These are phyloP conservation scores for Ophiodon elongatus DNA, from an alignment of 2,113 vertebrate genomes.

Conservation along the genomic window DNA sequence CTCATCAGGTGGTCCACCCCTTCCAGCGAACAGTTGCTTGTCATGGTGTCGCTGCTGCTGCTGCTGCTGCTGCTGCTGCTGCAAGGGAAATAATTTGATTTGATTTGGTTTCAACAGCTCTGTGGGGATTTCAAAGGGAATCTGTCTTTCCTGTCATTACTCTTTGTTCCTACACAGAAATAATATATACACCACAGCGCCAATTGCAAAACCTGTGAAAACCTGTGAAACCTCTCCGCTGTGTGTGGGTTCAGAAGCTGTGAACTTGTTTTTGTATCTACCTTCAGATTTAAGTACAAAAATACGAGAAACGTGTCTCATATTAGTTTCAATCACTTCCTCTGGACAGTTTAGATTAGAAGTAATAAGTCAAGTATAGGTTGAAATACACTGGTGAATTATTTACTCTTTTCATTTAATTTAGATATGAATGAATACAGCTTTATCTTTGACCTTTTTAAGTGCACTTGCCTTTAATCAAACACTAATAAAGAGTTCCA, in stretches of 20 bases:
- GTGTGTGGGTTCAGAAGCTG: conserved; percentile 40
- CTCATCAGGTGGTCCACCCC: conserved; percentile 73
- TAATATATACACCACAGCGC: neutral
- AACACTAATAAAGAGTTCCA: neutral
- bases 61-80: conserved; percentile 9
- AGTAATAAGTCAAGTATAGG: neutral
- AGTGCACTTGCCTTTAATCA: neutral
- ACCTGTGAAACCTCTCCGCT: conserved; percentile 28
- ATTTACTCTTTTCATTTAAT: neutral
- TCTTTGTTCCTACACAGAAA: conserved; percentile 38
- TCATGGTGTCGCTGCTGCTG: conserved; percentile 51
- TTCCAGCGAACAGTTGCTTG: conserved; percentile 62
- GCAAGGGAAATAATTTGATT: conserved; percentile 2
- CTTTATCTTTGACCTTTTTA: neutral
- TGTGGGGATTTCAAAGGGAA: conserved; percentile 10
- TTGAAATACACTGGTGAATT: neutral
- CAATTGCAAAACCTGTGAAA: too few species aligned
- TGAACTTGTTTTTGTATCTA: neutral
- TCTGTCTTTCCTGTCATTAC: conserved; percentile 35
- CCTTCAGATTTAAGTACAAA: neutral
- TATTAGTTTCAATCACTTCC: neutral
- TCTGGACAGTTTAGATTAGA: neutral
- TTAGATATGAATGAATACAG: neutral
- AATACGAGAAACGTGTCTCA: neutral
- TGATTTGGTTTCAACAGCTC: conserved; percentile 11